Base-by-base conservation (phyloP, 2,113 vertebrate genomes). In the Microtus montanus region DNA sequence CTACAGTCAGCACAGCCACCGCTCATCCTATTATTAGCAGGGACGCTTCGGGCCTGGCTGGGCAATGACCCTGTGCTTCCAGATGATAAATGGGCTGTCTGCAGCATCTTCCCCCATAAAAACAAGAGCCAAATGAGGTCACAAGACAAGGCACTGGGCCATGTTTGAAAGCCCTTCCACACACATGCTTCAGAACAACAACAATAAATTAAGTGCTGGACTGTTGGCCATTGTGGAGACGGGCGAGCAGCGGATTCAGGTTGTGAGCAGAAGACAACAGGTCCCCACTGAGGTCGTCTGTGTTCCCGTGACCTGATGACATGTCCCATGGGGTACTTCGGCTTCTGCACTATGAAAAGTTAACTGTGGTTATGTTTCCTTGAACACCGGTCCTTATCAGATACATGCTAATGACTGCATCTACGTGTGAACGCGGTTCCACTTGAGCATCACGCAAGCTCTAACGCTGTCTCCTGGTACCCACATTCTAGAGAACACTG, bases 401-500 rank as follows among this genome's bases (percentile, higher is more conserved):
- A 28, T 41, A 7, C 44, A 28, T 2, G 0, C 63, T 35, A 4
- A 5, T 2, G 3, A 80, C 2, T 35, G 10, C 63, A 35, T 47
- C 61, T 17, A 13, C 11, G 17, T 13, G 44, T n/a, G 47, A 49
- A 52, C 3, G 2, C 5, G 24, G 12, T 8, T 4, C 10, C 47
- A 26, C 5, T 5, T 15, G 13, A 47, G 28, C 17, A 33, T 33
- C 17, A 13, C 2, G 2, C 28, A 41, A 38, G 63, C 54, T 24
- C 35, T 41, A 3, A 15, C 5, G 2, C 17, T 3, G 58, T 41
- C 49, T 82, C 70, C 1, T 44, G 1, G 7, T 54, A 22, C 44
- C 30, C 91, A 52, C 82, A 83, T 33, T 63, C 88, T 78, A 66
- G 17, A 96, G 93, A 91, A 87, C 15, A 30, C 30, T 11, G 38